A percentile compares a stretch with the other conserved stretches of the same genome.
Conservation (phyloP, 2,797 vertebrate genomes). For the Periophthalmus magnuspinnatus region DNA sequence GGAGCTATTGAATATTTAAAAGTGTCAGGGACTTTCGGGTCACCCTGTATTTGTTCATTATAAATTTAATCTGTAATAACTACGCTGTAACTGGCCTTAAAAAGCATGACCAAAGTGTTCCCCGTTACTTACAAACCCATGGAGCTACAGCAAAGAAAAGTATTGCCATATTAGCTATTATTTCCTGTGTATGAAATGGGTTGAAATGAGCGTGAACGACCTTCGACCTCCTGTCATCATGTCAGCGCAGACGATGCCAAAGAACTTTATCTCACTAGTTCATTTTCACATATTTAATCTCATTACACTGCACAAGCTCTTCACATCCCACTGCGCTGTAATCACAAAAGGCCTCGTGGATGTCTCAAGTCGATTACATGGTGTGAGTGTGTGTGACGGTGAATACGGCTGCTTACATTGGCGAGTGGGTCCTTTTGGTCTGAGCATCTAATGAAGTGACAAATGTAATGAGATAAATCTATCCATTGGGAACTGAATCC, state of each 20-base stretch:
- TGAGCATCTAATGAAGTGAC: conserved; percentile 4
- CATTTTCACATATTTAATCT: neutral
- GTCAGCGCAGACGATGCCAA: neutral
- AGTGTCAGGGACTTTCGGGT: no score
- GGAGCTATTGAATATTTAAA: no score
- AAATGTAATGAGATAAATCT: conserved; percentile 3
- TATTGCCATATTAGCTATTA: neutral
- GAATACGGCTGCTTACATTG: neutral
- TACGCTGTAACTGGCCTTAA: no score
- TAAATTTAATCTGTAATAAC: no score
- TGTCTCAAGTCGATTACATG: neutral
- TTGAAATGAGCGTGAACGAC: neutral
- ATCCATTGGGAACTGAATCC: neutral
- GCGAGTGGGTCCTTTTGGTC: neutral
- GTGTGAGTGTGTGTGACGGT: neutral
- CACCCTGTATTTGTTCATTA: no score
- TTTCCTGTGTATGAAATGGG: no score
- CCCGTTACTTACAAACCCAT: neutral
- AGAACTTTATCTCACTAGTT: neutral
- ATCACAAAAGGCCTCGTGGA: neutral
- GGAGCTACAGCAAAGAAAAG: neutral
- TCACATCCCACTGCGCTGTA: neutral
- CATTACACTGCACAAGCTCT: neutral
- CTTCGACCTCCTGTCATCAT: neutral
- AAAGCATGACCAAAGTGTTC: no score